Evolutionary conservation across 2,797 vertebrate genomes (phyloP).

Genomic region (Anguilla megastoma): DNA sequence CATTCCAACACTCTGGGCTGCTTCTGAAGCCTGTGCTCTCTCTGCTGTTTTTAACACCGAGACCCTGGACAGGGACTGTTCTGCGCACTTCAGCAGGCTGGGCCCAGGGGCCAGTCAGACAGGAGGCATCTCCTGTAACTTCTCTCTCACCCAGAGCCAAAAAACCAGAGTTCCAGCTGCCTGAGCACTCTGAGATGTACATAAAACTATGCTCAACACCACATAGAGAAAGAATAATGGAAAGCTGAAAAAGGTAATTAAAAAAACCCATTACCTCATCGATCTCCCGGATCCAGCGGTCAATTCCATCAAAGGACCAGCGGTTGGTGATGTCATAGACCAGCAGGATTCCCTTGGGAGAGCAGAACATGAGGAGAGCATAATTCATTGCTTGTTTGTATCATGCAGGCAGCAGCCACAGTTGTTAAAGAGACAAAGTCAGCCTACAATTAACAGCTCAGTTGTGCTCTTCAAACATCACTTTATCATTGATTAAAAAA

Average conservation of each 20-base stretch:
- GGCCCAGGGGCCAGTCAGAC: neutral
- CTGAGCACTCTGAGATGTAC: neutral
- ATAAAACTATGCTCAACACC: neutral
- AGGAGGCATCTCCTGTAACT: neutral
- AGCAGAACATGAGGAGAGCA: slow-evolving; percentile 20
- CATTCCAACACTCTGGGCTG: slow-evolving; percentile 18
- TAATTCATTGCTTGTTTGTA: slow-evolving; percentile 19
- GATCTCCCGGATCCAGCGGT: slow-evolving; percentile 98
- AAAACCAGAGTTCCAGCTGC: neutral
- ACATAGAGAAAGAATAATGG: neutral
- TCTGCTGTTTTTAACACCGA: neutral
- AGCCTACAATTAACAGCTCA: neutral
- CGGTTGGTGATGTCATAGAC: slow-evolving; percentile 98
- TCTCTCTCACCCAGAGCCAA: neutral
- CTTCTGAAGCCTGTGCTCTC: neutral
- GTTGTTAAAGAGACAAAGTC: neutral
- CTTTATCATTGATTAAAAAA: neutral
- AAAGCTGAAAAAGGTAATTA: neutral
- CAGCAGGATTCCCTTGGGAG: slow-evolving; percentile 88
- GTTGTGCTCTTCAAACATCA: neutral
- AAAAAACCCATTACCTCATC: slow-evolving; percentile 81
- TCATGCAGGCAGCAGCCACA: neutral
- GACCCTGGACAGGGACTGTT: neutral
- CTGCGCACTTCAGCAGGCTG: neutral
- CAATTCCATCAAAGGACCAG: slow-evolving; percentile 98